Base-by-base conservation (phyloP, 2,797 vertebrate genomes). In the Sebastes aleutianus region DNA sequence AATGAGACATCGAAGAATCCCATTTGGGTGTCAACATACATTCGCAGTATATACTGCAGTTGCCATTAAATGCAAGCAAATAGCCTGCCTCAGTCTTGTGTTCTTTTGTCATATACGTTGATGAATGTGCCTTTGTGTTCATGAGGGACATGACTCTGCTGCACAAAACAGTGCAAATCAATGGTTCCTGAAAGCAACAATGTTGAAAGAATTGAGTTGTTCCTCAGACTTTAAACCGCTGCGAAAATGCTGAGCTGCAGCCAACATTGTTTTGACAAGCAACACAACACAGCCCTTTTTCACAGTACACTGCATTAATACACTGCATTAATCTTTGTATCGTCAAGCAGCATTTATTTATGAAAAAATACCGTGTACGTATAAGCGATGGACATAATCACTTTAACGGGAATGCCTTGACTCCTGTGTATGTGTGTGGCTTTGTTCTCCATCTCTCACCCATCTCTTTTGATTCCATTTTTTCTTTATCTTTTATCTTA, bases 111-210 rank as follows among this genome's bases (percentile, higher is more conserved):
- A 82, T 7, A 29, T 34, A 4, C 1, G 8, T 43, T 89, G 86
- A 88, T 85, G 47, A 86, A 86, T 88, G 64, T 14, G 64, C 74
- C 24, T 70, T 32, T 75, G 26, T 66, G 75, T 61, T 79, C 69
- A 57, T 20, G 1, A 22, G 74, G 70, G 76, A 83, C 69, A 54
- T 16, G 59, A 80, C 80, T 88, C 58, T 24, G 67, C 57, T 47
- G 43, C 70, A 88, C 75, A 76, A 82, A 79, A 78, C 36, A 29
- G 67, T 69, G 26, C 39, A 87, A 82, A 89, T 85, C 79, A 87
- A 87, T 83, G 71, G 54, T 29, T 86, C 56, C 71, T 59, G 47
- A 65, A 69, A 78, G 78, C 43, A 81, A 76, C 57, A 57, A 77
- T 63, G 43, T 80, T 39, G 18, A 83, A 76, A 79, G 39, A 83